These are phyloP conservation scores for Panorpa germanica DNA, from an alignment of 2,888 invertebrate species.

Conservation along the genomic window DNA sequence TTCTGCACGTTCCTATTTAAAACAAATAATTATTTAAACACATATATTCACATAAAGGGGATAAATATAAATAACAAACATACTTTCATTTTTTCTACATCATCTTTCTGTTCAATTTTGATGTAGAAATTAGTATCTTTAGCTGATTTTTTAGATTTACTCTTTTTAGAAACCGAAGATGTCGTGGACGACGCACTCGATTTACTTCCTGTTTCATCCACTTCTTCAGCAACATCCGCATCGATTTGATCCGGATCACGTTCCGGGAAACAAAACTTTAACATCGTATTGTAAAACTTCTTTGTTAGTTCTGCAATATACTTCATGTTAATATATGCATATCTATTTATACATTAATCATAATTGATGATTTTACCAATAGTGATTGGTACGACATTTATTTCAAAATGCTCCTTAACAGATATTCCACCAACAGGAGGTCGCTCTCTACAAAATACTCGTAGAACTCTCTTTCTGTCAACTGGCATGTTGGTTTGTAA, in stretches of 20 bases:
- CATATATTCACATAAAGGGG: no score
- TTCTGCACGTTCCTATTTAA: conserved; percentile 75
- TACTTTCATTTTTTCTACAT: conserved; percentile 94
- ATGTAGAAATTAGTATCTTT: conserved; percentile 84
- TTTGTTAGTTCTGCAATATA: conserved; percentile 57
- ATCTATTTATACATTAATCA: conserved; percentile 5
- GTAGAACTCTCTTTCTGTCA: conserved; percentile 76
- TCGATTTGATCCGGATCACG: conserved; percentile 74
- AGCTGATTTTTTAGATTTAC: conserved; percentile 34
- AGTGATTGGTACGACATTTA: conserved; percentile 87
- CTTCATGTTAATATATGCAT: conserved; percentile 7
- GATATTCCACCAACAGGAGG: conserved; percentile 98
- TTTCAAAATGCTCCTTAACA: conserved; percentile 97
- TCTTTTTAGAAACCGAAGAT: conserved; percentile 25
- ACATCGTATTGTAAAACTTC: conserved; percentile 92
- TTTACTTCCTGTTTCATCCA: conserved; percentile 27
- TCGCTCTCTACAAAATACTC: conserved; percentile 89
- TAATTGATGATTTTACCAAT: conserved; percentile 37
- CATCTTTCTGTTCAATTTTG: conserved; percentile 70
- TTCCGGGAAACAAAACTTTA: conserved; percentile 95
- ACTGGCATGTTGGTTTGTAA: conserved; percentile 74
- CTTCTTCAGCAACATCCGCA: conserved; percentile 37
- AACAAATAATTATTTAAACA: conserved; percentile 7
- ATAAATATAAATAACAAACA: no score
- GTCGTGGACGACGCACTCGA: conserved; percentile 27